Base-by-base conservation (phyloP, 2,113 vertebrate species). In the Propithecus coquereli region DNA sequence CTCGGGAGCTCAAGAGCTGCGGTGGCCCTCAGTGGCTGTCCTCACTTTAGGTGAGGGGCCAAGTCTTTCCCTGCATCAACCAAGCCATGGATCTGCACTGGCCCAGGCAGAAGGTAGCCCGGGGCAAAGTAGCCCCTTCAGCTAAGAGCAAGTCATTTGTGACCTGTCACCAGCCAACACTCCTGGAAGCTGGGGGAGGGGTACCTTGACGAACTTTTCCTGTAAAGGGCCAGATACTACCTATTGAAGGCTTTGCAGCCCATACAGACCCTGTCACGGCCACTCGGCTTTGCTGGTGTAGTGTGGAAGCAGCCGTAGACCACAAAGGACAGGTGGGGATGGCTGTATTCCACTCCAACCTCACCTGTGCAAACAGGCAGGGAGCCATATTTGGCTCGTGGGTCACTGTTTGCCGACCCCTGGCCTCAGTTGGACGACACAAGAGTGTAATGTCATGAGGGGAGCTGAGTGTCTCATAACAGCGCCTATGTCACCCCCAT, bases 321-420 rank as follows among this genome's bases (percentile, higher is more conserved):
- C 2, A 5, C 13, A 34, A 11, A 13, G 17, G 22, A n/a, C 25
- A 52, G 16, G 10, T 0, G 12, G 5, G 22, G 6, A 4, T 1
- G 4, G 8, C 6, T 52, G 45, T 2, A 3, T 20, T 22, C 66
- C n/a, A 34, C 77, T 9, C 70, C 37, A 20, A 54, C 27, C 23
- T 73, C 7, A 43, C 25, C 14, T 25, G 23, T 5, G 22, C 6
- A 61, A 32, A 0, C 30, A 37, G 32, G 17, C 11, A 0, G 18
- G 0, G 25, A 43, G 74, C 52, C 8, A 0, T 13, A 45, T 2
- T 32, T 16, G 16, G n/a, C 18, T 30, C 20, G 2, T 0, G 1
- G 47, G 20, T 4, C 18, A 5, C 9, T 17, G 5, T 37, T 6
- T 8, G 37, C 65, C 5, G 3, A 27, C 54, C 32, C 25, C 20